Evolutionary conservation across 2,797 vertebrate genomes (phyloP), one percentile per base, ranked within the genome.

Genomic region (Periophthalmus magnuspinnatus): DNA sequence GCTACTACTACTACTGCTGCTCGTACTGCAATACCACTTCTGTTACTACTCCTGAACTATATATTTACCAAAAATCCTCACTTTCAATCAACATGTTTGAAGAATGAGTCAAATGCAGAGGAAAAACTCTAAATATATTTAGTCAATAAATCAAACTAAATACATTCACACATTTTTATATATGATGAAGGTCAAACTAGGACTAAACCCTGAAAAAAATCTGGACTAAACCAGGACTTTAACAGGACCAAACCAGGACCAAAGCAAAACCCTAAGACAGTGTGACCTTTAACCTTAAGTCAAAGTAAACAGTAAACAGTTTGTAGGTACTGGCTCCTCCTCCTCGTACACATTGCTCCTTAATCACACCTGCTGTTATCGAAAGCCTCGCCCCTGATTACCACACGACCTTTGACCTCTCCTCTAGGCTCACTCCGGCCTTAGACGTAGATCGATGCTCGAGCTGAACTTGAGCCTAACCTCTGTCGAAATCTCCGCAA

Each of bases 291-390:
- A 17, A n/a, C n/a, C 17, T 28, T 6, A 50, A 17, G 48, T 50
- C 7, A 8, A n/a, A 50, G 19, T 17, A n/a, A 50, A 8, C 17
- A 50, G 19, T 17, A n/a, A 50, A 3, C 19, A 7, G 47, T 11
- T 11, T 24, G n/a, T 4, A 55, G n/a, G 38, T 13, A 19, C 0
- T 16, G 6, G 6, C 50, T 52, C 6, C 3, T 54, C 21, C 3
- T 21, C 52, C 21, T 54, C 52, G 70, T 56, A 55, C 64, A 67
- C 54, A 19, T 59, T 67, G 69, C 71, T 67, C 84, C 83, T 69
- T 84, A 88, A 86, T 87, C 83, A 83, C 48, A 47, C 80, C 28
- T 67, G 70, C 45, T 71, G 74, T 86, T 74, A 83, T 79, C 84
- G 76, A 75, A 24, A 62, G 80, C 79, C 71, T 77, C 19, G 34